A percentile compares a stretch with the other conserved stretches of the same genome.
phyloP scores from a whole-genome alignment of 2,797 vertebrate species.

The Orestias chungarensis region DNA sequence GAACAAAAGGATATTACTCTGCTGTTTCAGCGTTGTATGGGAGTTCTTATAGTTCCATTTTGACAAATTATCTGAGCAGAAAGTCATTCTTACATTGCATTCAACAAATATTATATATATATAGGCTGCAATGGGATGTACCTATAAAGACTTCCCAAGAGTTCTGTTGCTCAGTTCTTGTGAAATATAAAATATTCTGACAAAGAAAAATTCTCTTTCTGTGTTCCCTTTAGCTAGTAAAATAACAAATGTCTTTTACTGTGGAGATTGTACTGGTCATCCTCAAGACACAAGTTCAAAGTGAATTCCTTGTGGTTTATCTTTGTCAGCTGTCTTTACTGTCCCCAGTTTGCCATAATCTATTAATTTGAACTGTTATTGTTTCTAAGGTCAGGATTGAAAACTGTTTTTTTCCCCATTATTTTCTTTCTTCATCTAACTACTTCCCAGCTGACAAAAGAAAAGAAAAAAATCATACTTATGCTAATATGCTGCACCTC shows the following conservation, averaged over 20 bases:
- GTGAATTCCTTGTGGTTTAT: slow-evolving; percentile 46
- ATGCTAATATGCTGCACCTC: slow-evolving; percentile 78
- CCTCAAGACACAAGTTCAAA: background rate
- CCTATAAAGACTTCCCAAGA: background rate
- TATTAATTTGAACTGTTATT: slow-evolving; percentile 73
- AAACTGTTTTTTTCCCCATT: slow-evolving; percentile 78
- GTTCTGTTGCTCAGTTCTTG: background rate
- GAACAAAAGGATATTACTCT: background rate
- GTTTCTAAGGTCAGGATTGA: slow-evolving; percentile 76
- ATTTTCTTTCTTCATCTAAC: slow-evolving; percentile 77
- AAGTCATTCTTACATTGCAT: background rate
- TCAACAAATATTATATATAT: background rate
- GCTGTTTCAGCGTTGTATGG: background rate
- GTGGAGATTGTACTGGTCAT: background rate
- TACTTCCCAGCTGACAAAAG: slow-evolving; percentile 81
- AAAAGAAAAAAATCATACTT: slow-evolving; percentile 87
- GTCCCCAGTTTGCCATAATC: slow-evolving; percentile 56
- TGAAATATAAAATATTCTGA: background rate
- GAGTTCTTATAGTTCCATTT: background rate
- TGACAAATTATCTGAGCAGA: background rate
- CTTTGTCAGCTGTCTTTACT: slow-evolving; percentile 40
- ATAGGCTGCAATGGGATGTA: background rate
- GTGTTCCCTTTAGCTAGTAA: background rate
- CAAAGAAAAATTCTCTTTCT: background rate
- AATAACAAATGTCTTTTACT: background rate